These are phyloP conservation scores for Parazoanthus darwini DNA, from an alignment of 92 coral and sea anemone species.

Conservation along the genomic window DNA sequence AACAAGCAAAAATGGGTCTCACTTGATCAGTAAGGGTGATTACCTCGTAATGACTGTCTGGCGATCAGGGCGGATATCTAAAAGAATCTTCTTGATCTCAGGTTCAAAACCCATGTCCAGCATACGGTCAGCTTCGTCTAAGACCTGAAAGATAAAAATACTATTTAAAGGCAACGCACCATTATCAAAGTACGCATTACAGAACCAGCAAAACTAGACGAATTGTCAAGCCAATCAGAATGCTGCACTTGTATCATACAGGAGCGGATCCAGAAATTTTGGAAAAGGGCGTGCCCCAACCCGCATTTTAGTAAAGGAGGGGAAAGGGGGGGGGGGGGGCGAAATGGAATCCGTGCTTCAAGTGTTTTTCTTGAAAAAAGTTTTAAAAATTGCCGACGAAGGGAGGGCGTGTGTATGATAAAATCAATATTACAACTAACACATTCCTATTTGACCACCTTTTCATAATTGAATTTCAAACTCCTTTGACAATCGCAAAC, in stretches of 20 bases:
- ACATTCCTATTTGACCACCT: background rate
- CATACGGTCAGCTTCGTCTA: conserved; percentile 98
- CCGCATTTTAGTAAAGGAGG: too few relatives aligned
- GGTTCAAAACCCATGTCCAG: conserved; percentile 99
- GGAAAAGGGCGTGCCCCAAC: too few relatives aligned
- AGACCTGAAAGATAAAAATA: conserved; percentile 60
- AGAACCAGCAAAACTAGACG: background rate
- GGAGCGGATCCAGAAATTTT: too few relatives aligned
- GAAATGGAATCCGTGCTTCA: too few relatives aligned
- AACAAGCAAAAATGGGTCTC: too few relatives aligned
- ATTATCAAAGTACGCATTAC: background rate
- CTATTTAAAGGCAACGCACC: background rate
- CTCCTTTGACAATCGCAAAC: background rate
- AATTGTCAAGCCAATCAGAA: background rate
- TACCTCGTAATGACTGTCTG: conserved; percentile 98
- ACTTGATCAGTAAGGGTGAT: too few relatives aligned
- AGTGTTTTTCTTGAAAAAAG: too few relatives aligned
- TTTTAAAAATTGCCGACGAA: too few relatives aligned
- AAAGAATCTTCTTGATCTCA: conserved; percentile 90
- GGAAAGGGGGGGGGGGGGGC: too few relatives aligned
- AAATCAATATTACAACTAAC: background rate
- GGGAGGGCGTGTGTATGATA: background rate
- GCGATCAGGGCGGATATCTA: conserved; percentile 97
- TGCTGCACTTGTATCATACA: background rate
- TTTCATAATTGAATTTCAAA: too few relatives aligned